These are phyloP conservation scores for Patella ulyssiponensis DNA, from an alignment of 2,888 invertebrate genomes.

Conservation along the genomic window DNA sequence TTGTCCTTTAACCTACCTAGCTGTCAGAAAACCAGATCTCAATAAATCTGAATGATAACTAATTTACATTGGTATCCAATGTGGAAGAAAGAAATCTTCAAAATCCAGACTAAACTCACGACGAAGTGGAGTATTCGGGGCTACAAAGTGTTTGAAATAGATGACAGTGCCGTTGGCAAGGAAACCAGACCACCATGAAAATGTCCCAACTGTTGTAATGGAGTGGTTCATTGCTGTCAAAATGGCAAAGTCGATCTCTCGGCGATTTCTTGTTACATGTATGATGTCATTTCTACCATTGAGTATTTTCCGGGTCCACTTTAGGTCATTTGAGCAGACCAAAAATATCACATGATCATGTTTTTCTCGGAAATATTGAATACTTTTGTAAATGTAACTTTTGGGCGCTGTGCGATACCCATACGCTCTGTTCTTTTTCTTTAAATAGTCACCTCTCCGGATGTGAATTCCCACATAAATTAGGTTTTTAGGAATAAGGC, in stretches of 20 bases:
- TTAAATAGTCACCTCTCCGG: neutral
- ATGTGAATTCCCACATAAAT: neutral
- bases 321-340: neutral
- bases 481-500: neutral
- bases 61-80: conserved; percentile 2
- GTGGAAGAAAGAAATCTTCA: neutral
- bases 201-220: neutral
- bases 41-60: too few relatives aligned
- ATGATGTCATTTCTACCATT: neutral
- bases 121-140: neutral
- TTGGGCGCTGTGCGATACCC: neutral
- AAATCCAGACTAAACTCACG: neutral
- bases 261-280: neutral
- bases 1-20: too few relatives aligned
- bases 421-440: neutral
- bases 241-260: neutral
- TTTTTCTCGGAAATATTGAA: neutral
- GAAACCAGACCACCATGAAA: neutral
- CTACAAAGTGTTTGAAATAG: neutral
- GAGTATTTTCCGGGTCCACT: neutral
- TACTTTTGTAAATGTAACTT: conserved; percentile 1
- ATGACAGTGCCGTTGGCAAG: neutral
- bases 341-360: neutral
- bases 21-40: too few relatives aligned
- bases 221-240: neutral